A percentile compares a stretch with the other conserved stretches of the same genome.
phyloP scores from a whole-genome alignment of 2,797 vertebrate genomes.

The Chelidonichthys spinosus region DNA sequence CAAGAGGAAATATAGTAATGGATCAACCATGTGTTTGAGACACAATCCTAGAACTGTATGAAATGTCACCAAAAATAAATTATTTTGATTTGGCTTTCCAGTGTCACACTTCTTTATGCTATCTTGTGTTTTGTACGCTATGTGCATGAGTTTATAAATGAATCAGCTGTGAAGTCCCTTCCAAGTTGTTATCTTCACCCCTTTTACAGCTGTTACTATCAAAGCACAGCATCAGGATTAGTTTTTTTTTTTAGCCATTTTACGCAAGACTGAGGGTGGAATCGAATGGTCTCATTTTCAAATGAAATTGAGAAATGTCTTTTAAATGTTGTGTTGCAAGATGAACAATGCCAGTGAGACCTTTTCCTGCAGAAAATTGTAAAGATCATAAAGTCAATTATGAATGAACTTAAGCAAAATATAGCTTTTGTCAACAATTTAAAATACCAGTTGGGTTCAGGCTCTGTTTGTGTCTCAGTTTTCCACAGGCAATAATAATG shows the following conservation, averaged over 20 bases:
- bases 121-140: neutral
- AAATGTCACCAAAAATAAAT: constrained; percentile 90
- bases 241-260: no score
- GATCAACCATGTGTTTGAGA: constrained; percentile 86
- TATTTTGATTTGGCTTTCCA: constrained; percentile 87
- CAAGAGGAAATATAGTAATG: constrained; percentile 81
- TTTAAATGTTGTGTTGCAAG: neutral
- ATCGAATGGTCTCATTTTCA: neutral
- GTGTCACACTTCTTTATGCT: constrained; percentile 55
- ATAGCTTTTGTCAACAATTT: neutral
- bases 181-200: neutral
- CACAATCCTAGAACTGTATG: constrained; percentile 87
- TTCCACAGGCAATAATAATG: no score
- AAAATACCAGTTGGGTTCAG: neutral
- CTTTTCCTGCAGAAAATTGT: neutral
- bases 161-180: neutral
- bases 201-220: neutral
- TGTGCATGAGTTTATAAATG: no score
- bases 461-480: no score
- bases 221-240: no score
- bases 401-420: neutral
- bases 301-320: neutral
- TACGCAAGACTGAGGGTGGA: no score
- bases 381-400: neutral
- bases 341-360: neutral